Evolutionary conservation across 2,888 invertebrate genomes (phyloP), one percentile per base, ranked within the genome.

Genomic region (Andrena dorsata): DNA sequence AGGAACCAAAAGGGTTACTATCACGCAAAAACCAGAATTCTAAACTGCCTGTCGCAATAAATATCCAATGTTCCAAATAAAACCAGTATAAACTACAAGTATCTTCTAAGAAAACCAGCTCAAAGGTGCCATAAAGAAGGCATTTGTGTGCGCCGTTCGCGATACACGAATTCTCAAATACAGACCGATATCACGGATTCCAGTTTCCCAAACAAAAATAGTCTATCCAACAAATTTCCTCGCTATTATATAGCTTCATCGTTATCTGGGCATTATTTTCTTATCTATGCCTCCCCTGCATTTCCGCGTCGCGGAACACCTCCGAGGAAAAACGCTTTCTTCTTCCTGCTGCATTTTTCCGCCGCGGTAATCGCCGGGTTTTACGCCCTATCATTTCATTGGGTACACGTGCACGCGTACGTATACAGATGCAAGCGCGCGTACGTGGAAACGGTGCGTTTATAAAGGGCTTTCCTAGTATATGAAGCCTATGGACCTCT

Each of bases 281-380:
- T 51, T 60, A 58, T 76, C 76, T 35, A 35, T 23, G 8, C 16
- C 16, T 7, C 5, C 0, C 2, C 2, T 1, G 7, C 3, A n/a
- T 49, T 76, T 76, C 64, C 75, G 76, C 56, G 49, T 60, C 58
- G 60, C 60, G 60, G 65, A 60, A 23, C 49, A 26, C 56, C 47
- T 47, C 20, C 6, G 2, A 32, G 47, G 74, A 32, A 73, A 76
- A 41, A 64, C 63, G 20, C 41, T 73, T 56, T 74, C 74, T 47
- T 49, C 76, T 23, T 6, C 20, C 10, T 7, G 32, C 49, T 41
- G 51, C n/a, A 53, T 23, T 78, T 78, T 66, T 76, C 66, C 30
- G 13, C 5, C 8, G 8, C 16, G 26, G 30, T 66, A 51, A 76
- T 78, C 60, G 26, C 41, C 30, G 2, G 61, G 65, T 53, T 66